Base-by-base conservation (phyloP, 1,140 invertebrate species). In the Atta texana region DNA sequence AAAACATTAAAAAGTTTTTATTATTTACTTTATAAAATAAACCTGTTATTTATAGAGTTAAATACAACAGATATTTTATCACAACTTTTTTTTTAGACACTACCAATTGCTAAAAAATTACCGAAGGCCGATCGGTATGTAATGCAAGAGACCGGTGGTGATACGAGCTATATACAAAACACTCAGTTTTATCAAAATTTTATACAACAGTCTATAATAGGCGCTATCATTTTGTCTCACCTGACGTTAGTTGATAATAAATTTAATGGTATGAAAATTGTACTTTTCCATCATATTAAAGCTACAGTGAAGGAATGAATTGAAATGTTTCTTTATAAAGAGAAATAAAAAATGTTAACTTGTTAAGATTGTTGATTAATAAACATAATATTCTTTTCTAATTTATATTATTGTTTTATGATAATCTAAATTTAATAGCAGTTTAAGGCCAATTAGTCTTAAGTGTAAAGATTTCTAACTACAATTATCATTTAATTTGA, bases 51-150 rank as follows among this genome's bases (percentile, higher is more conserved):
- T 61, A 10, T 44, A 61, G 16, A 51, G 14, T 49, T 14, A 34
- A 16, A 18, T 31, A 7, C 14, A 12, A 61, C 2, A 7, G 21
- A n/a, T 68, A 18, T 57, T 12, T 24, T 39, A 12, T 77, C 2
- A 12, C 24, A 16, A 18, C 12, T 68, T 81, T 80, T 57, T 49
- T 72, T 44, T n/a, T 49, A 90, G 89, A 18, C n/a, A 24, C 8
- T 63, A 59, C 6, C 18, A 51, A 18, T 90, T 57, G 28, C 34
- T 16, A 6, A 14, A 49, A 49, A 21, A 14, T 51, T 90, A 59
- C 85, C 88, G 3, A 6, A 14, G n/a, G 77, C 66, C 28, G 59
- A 16, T 74, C 21, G 10, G 14, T 87, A 87, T 68, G 16, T 90
- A 57, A 61, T 88, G 0, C 85, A 90, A 74, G 85, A 89, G 1